phyloP scores from a whole-genome alignment of 2,797 vertebrate genomes.

The Tadarida brasiliensis region DNA sequence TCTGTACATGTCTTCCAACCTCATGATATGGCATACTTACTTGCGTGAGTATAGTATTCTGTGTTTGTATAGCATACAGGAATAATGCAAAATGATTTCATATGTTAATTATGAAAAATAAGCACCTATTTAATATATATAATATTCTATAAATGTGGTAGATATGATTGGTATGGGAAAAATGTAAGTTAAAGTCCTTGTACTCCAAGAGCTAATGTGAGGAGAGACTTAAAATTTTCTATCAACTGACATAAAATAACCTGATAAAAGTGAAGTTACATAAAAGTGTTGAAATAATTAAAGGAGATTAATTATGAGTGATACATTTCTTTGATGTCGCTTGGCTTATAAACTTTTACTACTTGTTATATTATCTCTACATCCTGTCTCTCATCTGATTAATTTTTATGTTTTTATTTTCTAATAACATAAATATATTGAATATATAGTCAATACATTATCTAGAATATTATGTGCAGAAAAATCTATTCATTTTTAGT shows the following conservation, averaged over 20 bases:
- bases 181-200: neutral
- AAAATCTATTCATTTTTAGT: neutral
- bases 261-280: neutral
- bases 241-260: neutral
- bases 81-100: neutral
- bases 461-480: neutral
- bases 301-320: neutral
- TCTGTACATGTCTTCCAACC: accelerated
- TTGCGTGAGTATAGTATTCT: slow-evolving; percentile 69
- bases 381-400: neutral
- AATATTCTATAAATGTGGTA: neutral
- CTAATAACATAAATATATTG: neutral
- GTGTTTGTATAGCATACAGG: slow-evolving; percentile 8
- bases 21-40: slow-evolving; percentile 50
- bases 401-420: slow-evolving; percentile 40
- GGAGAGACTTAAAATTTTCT: neutral
- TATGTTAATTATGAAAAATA: slow-evolving; percentile 31
- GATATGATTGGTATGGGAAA: neutral
- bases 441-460: neutral
- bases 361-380: neutral
- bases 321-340: neutral
- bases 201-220: neutral
- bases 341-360: slow-evolving; percentile 2
- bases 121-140: neutral
- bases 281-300: neutral